These are phyloP conservation scores for Rousettus leschenaultii DNA, from an alignment of 2,113 vertebrate species.

Conservation along the genomic window DNA sequence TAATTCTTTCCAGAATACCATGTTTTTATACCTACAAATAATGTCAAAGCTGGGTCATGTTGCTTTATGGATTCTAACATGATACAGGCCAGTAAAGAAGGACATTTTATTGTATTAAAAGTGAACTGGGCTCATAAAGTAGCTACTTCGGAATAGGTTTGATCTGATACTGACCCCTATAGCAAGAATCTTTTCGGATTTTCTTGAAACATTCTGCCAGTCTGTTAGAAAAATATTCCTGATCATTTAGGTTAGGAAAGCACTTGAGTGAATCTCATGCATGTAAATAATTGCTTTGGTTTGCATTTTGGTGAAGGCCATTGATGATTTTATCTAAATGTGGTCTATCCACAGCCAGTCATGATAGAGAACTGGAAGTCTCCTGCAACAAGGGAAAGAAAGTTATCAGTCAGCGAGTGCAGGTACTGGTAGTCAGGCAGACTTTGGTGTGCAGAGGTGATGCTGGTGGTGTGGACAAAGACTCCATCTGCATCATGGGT, in stretches of 20 bases:
- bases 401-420: neutral
- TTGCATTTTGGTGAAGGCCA: neutral
- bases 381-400: neutral
- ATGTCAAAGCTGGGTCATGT: neutral
- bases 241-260: neutral
- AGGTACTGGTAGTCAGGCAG: neutral
- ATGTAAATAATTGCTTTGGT: neutral
- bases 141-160: neutral
- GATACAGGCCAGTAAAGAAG: neutral
- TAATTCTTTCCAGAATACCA: neutral
- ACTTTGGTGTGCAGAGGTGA: neutral
- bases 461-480: neutral
- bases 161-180: neutral
- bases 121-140: neutral
- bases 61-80: neutral
- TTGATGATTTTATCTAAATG: neutral
- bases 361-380: neutral
- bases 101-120: neutral
- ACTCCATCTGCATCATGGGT: neutral
- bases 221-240: neutral
- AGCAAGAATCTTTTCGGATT: neutral
- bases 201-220: neutral
- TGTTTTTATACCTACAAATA: constrained; percentile 13
- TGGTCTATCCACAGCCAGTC: rapidly evolving
- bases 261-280: neutral